Conservation (phyloP, 1,140 invertebrate species). For the Camponotus floridanus region DNA sequence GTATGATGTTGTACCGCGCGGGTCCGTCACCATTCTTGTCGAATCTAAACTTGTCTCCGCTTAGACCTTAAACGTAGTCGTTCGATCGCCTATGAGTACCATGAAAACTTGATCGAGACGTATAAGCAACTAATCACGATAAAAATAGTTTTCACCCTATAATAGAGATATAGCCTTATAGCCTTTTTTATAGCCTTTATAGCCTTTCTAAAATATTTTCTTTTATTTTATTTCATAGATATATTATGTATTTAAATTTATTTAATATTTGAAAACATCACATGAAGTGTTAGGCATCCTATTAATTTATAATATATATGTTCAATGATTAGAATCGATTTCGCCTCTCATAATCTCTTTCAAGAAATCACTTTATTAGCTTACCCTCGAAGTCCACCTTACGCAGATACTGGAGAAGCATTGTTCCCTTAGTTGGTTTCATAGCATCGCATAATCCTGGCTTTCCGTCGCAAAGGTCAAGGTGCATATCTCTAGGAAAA, state of each 20-base stretch:
- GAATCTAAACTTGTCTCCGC: constrained; percentile 96
- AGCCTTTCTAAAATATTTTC: neutral
- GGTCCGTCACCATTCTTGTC: constrained; percentile 96
- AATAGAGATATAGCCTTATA: too few relatives aligned
- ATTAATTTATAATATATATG: constrained; percentile 73
- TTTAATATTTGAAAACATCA: neutral
- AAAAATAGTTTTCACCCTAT: neutral
- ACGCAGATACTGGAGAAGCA: constrained; percentile 93
- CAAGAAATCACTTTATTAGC: constrained; percentile 54
- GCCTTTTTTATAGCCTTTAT: too few relatives aligned
- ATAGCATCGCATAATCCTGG: constrained; percentile 94
- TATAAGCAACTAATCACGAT: constrained; percentile 33
- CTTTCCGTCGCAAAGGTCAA: constrained; percentile 90
- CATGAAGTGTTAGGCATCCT: neutral
- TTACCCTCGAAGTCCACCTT: constrained; percentile 95
- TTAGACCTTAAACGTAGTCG: constrained; percentile 89
- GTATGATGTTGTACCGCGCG: constrained; percentile 97
- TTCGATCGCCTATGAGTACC: constrained; percentile 44
- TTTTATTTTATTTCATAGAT: neutral
- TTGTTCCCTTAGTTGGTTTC: constrained; percentile 94
- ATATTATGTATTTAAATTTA: neutral
- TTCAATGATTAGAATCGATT: neutral
- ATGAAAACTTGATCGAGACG: constrained; percentile 51
- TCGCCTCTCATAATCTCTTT: neutral
- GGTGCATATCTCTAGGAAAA: constrained; percentile 92